Evolutionary conservation across 2,888 invertebrate species (phyloP), one percentile per base, ranked within the genome.

Genomic region (Xanthorhoe spadicearia): DNA sequence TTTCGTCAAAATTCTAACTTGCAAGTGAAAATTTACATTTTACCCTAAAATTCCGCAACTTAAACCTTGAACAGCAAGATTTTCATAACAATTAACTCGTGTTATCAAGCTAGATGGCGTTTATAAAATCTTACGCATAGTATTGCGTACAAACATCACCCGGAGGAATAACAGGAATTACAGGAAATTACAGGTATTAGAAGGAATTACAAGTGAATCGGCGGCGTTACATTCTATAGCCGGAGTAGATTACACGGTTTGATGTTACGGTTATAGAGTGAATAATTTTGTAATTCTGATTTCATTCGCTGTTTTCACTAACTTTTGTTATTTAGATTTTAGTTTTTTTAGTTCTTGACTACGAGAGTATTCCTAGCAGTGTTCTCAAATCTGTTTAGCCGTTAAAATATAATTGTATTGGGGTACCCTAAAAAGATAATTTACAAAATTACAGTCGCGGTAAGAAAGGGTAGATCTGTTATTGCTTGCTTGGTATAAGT

Each of bases 121-220:
- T 53, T 75, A 72, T 78, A 75, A 77, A 79, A 77, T 77, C 77
- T 77, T 71, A 74, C 67, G 65, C 71, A 66, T 72, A 61, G 38
- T 19, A 72, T 73, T 78, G 71, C 75, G 77, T 72, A 79, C 83
- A 81, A 83, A 84, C 82, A 85, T 80, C 80, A 78, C 79, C 77
- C 73, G 64, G 74, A 71, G 68, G 79, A 83, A 84, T 86, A 23
- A 49, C 48, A 17, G 50, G 50, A 49, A 50, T 58, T 84, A 82
- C 83, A 74, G 77, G 74, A 79, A 48, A 84, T 86, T 81, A 83
- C 80, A 73, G 75, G 76, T 74, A 77, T 78, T 79, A 77, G 72
- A 65, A 54, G 63, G 69, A 69, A 75, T 73, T 72, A 74, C 74
- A 63, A 61, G 65, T 52, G 75, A 74, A 72, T 73, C 69, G 71